Evolutionary conservation across 2,113 vertebrate species (phyloP), one percentile per base, ranked within the genome.

Genomic region (Phyllostomus discolor): DNA sequence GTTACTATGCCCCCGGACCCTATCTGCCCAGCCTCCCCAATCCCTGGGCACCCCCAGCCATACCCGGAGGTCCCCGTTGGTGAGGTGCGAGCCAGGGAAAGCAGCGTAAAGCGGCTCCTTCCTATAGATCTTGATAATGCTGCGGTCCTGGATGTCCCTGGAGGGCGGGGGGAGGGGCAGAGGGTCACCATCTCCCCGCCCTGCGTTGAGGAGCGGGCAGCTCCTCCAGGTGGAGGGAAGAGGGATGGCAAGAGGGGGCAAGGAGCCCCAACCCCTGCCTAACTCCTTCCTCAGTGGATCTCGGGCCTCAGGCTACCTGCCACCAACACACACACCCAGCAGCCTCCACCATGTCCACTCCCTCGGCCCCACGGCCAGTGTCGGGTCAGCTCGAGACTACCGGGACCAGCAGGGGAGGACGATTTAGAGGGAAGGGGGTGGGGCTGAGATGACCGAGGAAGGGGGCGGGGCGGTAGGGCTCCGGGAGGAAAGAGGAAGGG

Each of bases 111-210:
- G 99, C 0, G 99, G 99, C 97, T 99, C 99, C 98, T 99, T 99
- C 84, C 99, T 98, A 95, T 99, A 99, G 97, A 99, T 99, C 98
- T 99, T 99, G 97, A 99, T 99, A 98, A 99, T 99, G 95, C 99
- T 99, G 89, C 99, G 99, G 98, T 99, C 99, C 98, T 99, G 99
- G 98, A 99, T 99, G 94, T 99, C 99, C 0, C 99, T 99, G 97
- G 0, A 31, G 79, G 90, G 85, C 9, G 5, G 69, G 81, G 38
- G 20, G 0, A 83, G 43, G 43, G 43, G 43, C 33, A 52, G 52
- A 22, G 59, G 66, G 35, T 38, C 88, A 10, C 1, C 0, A 59
- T 28, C 4, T 24, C 69, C n/a, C 33, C 31, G 79, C 57, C 33
- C 20, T 22, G 43, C 57, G 16, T 17, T 1, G 35, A 66, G 57